Percentiles rank a stretch among this genome's conserved stretches.
phyloP scores from a whole-genome alignment of 1,140 invertebrate genomes.

The Paraescarpia echinospica region DNA sequence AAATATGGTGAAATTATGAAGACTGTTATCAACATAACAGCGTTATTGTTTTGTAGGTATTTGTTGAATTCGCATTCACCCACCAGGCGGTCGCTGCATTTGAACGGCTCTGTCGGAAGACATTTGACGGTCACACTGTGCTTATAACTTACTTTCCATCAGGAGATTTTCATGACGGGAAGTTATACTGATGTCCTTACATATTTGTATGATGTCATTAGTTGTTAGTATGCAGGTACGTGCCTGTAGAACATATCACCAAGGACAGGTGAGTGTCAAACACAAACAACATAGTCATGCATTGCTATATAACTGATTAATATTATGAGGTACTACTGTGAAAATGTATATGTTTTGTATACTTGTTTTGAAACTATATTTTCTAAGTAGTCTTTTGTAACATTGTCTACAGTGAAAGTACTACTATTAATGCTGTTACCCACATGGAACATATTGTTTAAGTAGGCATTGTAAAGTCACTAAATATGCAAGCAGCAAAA shows the following conservation, averaged over 20 bases:
- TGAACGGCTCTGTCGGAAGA: neutral
- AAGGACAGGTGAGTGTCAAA: neutral
- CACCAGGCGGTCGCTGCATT: conserved; percentile 13
- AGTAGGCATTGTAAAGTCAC: neutral
- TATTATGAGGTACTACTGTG: neutral
- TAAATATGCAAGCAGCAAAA: neutral
- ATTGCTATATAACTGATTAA: neutral
- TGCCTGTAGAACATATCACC: neutral
- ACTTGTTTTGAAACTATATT: neutral
- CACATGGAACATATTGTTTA: neutral
- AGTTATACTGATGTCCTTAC: neutral
- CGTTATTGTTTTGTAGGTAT: neutral
- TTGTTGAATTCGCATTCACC: conserved; percentile 13
- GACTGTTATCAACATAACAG: neutral
- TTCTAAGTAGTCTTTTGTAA: neutral
- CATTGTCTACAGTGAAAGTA: neutral
- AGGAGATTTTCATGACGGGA: neutral
- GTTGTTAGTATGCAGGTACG: neutral
- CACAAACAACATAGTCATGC: neutral
- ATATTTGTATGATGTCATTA: neutral
- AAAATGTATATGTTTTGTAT: neutral
- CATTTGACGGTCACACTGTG: conserved; percentile 4
- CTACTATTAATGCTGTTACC: neutral
- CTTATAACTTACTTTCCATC: conserved; percentile 13
- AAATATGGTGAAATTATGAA: neutral